A percentile compares a stretch with the other conserved stretches of the same genome.
These are phyloP conservation scores for Malurus melanocephalus DNA, from an alignment of 2,113 vertebrate species.

Conservation along the genomic window DNA sequence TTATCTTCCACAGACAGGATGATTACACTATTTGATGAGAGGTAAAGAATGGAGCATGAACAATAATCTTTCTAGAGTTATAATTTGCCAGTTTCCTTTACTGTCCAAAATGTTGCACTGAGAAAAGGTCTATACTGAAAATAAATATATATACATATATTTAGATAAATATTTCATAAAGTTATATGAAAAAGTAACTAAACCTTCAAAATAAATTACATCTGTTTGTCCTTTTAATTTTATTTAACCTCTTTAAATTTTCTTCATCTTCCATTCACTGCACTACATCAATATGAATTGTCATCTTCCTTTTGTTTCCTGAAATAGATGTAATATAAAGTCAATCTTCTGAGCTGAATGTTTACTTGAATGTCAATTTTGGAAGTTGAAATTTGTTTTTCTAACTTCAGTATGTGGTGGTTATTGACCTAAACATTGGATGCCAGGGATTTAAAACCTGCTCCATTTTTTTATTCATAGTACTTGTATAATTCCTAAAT, in stretches of 20 bases:
- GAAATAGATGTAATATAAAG: slow-evolving; percentile 24
- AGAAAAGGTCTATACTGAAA: background rate
- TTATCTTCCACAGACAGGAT: background rate
- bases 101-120: background rate
- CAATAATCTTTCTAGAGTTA: background rate
- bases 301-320: slow-evolving; percentile 3
- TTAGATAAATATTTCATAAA: background rate
- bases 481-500: background rate
- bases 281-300: background rate
- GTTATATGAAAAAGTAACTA: background rate
- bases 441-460: background rate
- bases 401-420: background rate
- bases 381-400: background rate
- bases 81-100: background rate
- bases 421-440: background rate
- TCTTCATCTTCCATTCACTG: background rate
- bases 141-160: background rate
- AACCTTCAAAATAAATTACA: background rate
- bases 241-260: background rate
- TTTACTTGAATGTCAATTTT: slow-evolving; percentile 10
- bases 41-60: background rate
- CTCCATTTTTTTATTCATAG: background rate
- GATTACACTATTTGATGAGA: background rate
- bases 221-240: background rate
- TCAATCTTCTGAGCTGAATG: background rate